phyloP scores from a whole-genome alignment of 2,113 vertebrate species.

The Gymnobelideus leadbeateri region DNA sequence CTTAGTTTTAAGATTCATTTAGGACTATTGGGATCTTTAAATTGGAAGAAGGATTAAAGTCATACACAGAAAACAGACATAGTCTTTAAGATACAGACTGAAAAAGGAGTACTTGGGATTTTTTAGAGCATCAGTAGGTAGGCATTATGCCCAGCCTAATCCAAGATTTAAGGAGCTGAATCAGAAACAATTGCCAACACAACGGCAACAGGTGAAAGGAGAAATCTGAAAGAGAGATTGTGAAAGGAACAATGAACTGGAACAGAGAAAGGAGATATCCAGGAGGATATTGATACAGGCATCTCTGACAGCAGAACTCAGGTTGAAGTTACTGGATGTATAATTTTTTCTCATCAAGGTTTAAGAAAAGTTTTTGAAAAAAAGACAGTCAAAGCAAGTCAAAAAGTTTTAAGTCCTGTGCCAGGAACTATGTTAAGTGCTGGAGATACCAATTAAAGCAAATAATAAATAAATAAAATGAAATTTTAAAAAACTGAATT shows the following conservation, averaged over 20 bases:
- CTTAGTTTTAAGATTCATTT: neutral
- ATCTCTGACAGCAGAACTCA: too few relatives aligned
- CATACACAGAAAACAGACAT: neutral
- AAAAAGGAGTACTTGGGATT: neutral
- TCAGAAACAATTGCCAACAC: neutral
- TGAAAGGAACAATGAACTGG: neutral
- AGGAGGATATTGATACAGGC: neutral
- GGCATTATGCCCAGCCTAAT: neutral
- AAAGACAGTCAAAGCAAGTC: too few relatives aligned
- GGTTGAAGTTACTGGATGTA: too few relatives aligned
- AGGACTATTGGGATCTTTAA: neutral
- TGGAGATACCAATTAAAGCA: neutral
- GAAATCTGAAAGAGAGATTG: neutral
- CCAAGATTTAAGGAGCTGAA: neutral
- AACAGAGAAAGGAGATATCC: neutral
- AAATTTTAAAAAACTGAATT: neutral
- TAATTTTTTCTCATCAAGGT: too few relatives aligned
- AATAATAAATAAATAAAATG: neutral
- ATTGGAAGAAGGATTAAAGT: neutral
- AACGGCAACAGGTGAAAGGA: neutral
- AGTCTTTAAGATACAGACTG: neutral
- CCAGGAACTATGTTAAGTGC: too few relatives aligned
- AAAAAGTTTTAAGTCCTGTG: too few relatives aligned
- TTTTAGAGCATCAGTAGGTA: neutral
- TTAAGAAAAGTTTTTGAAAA: too few relatives aligned